Evolutionary conservation across 2,113 vertebrate genomes (phyloP).

Genomic region (Raja brachyura): DNA sequence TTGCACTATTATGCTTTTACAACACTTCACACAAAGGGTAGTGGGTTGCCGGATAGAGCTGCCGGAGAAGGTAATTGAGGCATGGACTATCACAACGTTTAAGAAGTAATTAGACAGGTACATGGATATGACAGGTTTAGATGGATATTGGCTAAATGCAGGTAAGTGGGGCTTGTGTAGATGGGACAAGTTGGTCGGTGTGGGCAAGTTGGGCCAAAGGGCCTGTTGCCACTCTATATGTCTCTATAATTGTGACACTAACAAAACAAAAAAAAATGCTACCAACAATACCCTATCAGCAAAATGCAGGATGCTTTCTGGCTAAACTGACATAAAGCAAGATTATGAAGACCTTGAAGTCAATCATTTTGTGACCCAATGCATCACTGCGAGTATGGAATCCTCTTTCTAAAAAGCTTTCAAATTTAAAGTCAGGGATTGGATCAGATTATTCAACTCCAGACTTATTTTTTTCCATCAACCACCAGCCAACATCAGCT

Average conservation of each 20-base stretch:
- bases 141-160: too few species aligned
- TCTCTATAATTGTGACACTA: not conserved
- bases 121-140: too few species aligned
- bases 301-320: not conserved
- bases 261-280: not conserved
- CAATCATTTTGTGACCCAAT: not conserved
- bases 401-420: not conserved
- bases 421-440: not conserved
- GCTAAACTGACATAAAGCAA: not conserved
- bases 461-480: not conserved
- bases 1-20: not conserved
- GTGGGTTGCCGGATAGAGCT: too few species aligned
- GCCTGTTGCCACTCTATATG: too few species aligned
- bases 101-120: too few species aligned
- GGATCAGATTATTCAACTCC: not conserved
- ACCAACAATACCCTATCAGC: not conserved
- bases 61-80: too few species aligned
- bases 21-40: too few species aligned
- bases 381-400: not conserved
- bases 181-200: too few species aligned
- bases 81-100: too few species aligned
- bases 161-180: too few species aligned
- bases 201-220: too few species aligned
- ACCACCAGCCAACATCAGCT: not conserved
- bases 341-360: not conserved